Base-by-base conservation (phyloP, 2,888 invertebrate species). In the Norana najaformis region DNA sequence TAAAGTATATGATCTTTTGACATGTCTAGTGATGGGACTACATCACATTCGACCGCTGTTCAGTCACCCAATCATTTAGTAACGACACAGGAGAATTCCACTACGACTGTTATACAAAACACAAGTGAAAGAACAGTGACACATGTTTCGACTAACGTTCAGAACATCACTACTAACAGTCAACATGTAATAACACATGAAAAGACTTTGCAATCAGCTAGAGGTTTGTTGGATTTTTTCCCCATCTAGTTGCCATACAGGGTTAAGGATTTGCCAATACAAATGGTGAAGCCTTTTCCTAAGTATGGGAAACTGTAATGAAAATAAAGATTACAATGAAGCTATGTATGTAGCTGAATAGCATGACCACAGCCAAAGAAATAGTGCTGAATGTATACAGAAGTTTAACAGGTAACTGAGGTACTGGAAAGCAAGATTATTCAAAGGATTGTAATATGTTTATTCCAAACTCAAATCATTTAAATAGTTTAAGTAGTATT, bases 21-120 rank as follows among this genome's bases (percentile, higher is more conserved):
- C 85, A 35, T 85, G 85, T 85, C 85, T 36, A 36, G 37, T 85
- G 37, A 37, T 36, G 85, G 35, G 85, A 83, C 35, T 35, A 35
- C 83, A 83, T 83, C 83, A 34, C 83, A 83, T 18, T 2, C 83
- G 3, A 85, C 37, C 35, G 85, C 37, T 85, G 85, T 85, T 35
- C 85, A 37, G 85, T 85, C 85, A 8, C 36, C 85, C 37, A 85
- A 85, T 85, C 37, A 35, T 35, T 85, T 85, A 85, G 85, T 85
- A 11, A 69, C 69, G 69, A 69, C 69, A n/a, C n/a, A 30, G 13
- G 69, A 69, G 69, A 69, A 69, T 69, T 69, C 69, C 69, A 69
- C n/a, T 47, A 47, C 47, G n/a, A 69, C 69, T 69, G 69, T 69
- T 69, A 69, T n/a, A 69, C 69, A 69, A 69, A 69, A 69, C 30